Evolutionary conservation across 2,797 vertebrate species (phyloP), one percentile per base, ranked within the genome.

Genomic region (Megaceryle alcyon): DNA sequence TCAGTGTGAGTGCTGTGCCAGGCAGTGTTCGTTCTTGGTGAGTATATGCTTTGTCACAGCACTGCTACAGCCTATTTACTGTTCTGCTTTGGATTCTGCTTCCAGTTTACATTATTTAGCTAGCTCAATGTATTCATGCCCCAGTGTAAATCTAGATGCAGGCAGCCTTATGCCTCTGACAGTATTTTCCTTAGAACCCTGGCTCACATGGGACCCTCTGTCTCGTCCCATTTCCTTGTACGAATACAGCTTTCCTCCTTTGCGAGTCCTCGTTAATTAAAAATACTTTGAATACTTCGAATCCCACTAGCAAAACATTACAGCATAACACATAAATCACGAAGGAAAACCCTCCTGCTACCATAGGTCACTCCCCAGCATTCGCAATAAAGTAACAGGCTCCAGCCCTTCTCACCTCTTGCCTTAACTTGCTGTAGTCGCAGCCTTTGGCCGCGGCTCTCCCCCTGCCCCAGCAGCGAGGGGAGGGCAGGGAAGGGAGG

Each of bases 281-380:
- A 96, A 95, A 89, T 92, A 80, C 57, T 90, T 84, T 1, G 61
- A 89, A 93, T 85, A 91, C 17, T 92, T 90, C 57, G 28, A 78
- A 75, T 93, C 71, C 48, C 79, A 86, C 86, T 68, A 90, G 68
- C 60, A 82, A 63, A 86, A 41, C 64, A 33, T 43, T 26, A 33
- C 9, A 25, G 68, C 22, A 39, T n/a, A 70, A 75, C 56, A 63
- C 66, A 86, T 81, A 92, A 82, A 86, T 86, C 64, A 70, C 6
- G 3, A 64, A 49, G 35, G 25, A 57, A 6, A 26, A 16, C 26
- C 49, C 33, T 72, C 2, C 17, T n/a, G 29, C 35, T 51, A 37
- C 41, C 14, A 33, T 2, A 17, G 54, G 23, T 86, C 29, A 1
- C n/a, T 59, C 78, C 37, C 53, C 48, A 51, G 61, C 10, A 3